phyloP scores from a whole-genome alignment of 2,888 invertebrate species.

The Brachyptera putata region DNA sequence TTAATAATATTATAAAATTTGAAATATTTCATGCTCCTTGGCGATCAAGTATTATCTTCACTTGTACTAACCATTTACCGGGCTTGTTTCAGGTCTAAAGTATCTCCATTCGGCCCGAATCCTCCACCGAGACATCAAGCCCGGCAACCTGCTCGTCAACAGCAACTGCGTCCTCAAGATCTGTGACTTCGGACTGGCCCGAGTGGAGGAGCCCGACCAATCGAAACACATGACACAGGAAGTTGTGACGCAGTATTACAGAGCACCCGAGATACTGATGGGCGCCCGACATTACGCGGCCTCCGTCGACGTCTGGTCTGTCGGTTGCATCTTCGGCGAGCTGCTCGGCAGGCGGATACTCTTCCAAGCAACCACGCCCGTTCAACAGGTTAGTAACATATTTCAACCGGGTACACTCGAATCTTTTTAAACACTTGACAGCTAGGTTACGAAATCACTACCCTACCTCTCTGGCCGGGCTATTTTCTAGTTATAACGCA shows the following conservation, averaged over 20 bases:
- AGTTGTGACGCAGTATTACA: slow-evolving; percentile 99
- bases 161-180: slow-evolving; percentile 99
- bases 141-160: slow-evolving; percentile 97
- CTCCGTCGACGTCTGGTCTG: slow-evolving; percentile 98
- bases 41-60: too few species aligned
- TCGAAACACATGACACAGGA: slow-evolving; percentile 98
- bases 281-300: slow-evolving; percentile 96
- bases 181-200: slow-evolving; percentile 98
- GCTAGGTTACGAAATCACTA: too few species aligned
- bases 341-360: slow-evolving; percentile 91
- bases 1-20: too few species aligned
- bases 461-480: too few species aligned
- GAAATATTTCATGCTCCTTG: too few species aligned
- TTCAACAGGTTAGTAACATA: slow-evolving; percentile 74
- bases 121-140: slow-evolving; percentile 98
- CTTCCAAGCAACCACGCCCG: slow-evolving; percentile 97
- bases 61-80: too few species aligned
- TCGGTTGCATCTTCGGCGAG: slow-evolving; percentile 99
- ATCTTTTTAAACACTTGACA: too few species aligned
- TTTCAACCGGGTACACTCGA: too few species aligned
- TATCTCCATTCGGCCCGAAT: slow-evolving; percentile 98
- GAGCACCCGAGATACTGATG: slow-evolving; percentile 98
- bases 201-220: slow-evolving; percentile 94
- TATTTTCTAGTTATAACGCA: too few species aligned
- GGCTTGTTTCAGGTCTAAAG: slow-evolving; percentile 94